Base-by-base conservation (phyloP, 2,113 vertebrate species). In the Amphiprion ocellaris region DNA sequence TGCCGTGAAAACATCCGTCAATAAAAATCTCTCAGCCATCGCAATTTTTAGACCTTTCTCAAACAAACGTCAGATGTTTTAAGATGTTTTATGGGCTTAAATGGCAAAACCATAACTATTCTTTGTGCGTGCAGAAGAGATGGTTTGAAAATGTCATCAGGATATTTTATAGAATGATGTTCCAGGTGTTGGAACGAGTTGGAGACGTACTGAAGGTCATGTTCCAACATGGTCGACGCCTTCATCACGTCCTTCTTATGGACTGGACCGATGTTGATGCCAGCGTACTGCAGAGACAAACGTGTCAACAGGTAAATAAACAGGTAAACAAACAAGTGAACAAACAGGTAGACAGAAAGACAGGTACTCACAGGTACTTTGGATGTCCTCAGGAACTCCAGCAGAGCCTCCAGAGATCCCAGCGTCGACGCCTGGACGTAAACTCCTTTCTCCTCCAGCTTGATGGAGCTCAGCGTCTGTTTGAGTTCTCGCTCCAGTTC, bases 221-320 rank as follows among this genome's bases (percentile, higher is more conserved):
- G 98, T 67, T 99, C 98, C 94, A 99, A 44, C 98, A 99, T 99
- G 10, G 98, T 88, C 0, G 98, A 99, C 17, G 98, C 97, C 91
- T 97, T 99, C 98, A 99, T 99, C 15, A 99, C 97, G 0, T 99
- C 98, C 77, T 95, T 99, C 93, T 97, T 99, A 79, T 99, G 98
- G 63, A 99, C 98, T 0, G 98, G 98, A 9, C 98, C 98, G n/a
- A 99, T 99, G 87, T 99, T 99, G 84, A 99, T 99, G 69, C 98
- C 98, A 44, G 98, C 96, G 66, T 99, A 99, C 98, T 99, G 91
- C 65, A 30, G 39, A 11, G 14, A 44, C 30, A 69, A 11, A 67
- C 49, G 9, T 4, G 17, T 47, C 1, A 37, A 8, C 17, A 44
- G 41, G 41, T 44, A 12, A 44, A 8, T 15, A 44, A 15, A 14